phyloP scores from a whole-genome alignment of 1,140 invertebrate genomes.

The Drosophila takahashii region DNA sequence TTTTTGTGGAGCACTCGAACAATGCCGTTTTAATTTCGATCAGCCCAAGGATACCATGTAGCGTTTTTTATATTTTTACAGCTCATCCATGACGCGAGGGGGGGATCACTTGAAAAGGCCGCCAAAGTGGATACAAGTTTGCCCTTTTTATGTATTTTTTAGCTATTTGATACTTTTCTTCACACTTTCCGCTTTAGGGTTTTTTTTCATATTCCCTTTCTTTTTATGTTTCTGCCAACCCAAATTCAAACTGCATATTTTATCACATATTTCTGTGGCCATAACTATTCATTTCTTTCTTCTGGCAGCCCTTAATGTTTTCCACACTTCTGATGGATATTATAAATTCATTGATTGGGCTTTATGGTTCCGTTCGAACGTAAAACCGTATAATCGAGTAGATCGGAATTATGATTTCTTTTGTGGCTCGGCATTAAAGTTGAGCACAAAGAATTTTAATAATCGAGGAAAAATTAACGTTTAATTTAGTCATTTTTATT shows the following conservation, averaged over 20 bases:
- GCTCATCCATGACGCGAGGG: conserved; percentile 55
- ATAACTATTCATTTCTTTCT: conserved; percentile 45
- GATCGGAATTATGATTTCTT: conserved; percentile 23
- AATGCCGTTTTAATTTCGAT: conserved; percentile 59
- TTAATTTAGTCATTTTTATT: conserved; percentile 46
- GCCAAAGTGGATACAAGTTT: conserved; percentile 24
- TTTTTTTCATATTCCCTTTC: conserved; percentile 35
- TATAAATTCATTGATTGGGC: conserved; percentile 76
- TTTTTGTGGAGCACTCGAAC: conserved; percentile 30
- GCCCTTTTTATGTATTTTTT: conserved; percentile 30
- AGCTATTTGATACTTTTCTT: conserved; percentile 79
- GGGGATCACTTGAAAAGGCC: conserved; percentile 46
- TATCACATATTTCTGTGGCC: conserved; percentile 47
- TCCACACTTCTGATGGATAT: conserved; percentile 77
- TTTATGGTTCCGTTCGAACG: conserved; percentile 50
- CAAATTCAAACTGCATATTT: conserved; percentile 57
- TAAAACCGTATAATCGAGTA: conserved; percentile 40
- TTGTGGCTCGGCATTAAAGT: not conserved
- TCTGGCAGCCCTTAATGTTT: conserved; percentile 65
- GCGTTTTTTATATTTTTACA: conserved; percentile 79
- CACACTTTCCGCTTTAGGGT: conserved; percentile 63
- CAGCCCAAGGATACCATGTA: conserved; percentile 67
- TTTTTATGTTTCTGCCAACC: conserved; percentile 55
- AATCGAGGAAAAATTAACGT: conserved; percentile 25
- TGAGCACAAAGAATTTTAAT: conserved; percentile 17